Evolutionary conservation across 2,797 vertebrate genomes (phyloP).

Genomic region (Galagoides demidoff): DNA sequence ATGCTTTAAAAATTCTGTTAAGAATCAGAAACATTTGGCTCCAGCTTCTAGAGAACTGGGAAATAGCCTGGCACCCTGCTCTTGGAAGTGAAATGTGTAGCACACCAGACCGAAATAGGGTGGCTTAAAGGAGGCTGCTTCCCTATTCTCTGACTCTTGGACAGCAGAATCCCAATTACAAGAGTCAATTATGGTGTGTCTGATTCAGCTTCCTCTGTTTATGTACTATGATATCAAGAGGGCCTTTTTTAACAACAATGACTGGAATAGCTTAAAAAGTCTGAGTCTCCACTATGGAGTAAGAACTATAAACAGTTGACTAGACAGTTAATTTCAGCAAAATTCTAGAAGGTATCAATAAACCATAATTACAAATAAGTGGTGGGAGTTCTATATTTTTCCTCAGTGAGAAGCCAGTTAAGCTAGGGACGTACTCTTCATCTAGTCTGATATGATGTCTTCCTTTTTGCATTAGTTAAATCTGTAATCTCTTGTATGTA

Average conservation of each 20-base stretch:
- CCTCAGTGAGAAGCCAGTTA: neutral
- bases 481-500: slow-evolving; percentile 1
- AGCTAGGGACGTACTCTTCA: neutral
- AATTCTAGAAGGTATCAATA: slow-evolving; percentile 37
- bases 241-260: neutral
- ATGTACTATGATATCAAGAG: neutral
- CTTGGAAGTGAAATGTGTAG: neutral
- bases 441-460: neutral
- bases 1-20: neutral
- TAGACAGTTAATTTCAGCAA: slow-evolving; percentile 24
- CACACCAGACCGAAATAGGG: neutral
- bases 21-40: slow-evolving; percentile 18
- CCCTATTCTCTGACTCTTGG: neutral
- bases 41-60: neutral
- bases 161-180: neutral
- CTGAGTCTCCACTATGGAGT: neutral
- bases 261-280: neutral
- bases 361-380: neutral
- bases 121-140: neutral
- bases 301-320: neutral
- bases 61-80: neutral
- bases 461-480: slow-evolving; percentile 46
- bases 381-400: neutral
- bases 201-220: neutral
- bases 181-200: neutral